Conservation (phyloP, 2,888 invertebrate genomes). For the Scaptomyza polygonia region DNA sequence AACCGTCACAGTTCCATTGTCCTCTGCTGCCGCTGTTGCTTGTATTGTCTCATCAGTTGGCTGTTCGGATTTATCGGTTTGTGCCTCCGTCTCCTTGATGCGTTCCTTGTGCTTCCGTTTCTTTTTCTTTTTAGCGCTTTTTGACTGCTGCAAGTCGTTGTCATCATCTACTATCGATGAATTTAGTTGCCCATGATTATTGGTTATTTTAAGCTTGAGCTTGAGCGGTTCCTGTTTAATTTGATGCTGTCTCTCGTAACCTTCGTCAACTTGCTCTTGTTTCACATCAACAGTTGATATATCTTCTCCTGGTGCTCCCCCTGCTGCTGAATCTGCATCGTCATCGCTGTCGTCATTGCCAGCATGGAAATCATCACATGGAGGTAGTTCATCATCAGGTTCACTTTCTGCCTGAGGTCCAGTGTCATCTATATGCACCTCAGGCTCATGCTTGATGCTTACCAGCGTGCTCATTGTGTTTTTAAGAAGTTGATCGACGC, state of each 20-base stretch:
- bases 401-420: conserved; percentile 45
- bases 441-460: conserved; percentile 83
- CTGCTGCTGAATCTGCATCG: conserved; percentile 33
- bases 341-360: conserved; percentile 53
- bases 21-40: conserved; percentile 5
- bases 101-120: conserved; percentile 79
- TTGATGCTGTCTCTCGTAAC: conserved; percentile 26
- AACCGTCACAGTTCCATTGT: conserved; percentile 54
- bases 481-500: conserved; percentile 81
- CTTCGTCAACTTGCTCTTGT: conserved; percentile 63
- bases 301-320: too few species aligned
- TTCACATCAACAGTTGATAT: conserved; percentile 60
- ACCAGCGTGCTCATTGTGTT: conserved; percentile 82
- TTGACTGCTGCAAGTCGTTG: conserved; percentile 51
- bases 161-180: conserved; percentile 81
- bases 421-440: conserved; percentile 69
- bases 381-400: conserved; percentile 34
- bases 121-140: conserved; percentile 79
- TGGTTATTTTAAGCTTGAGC: conserved; percentile 83
- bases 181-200: conserved; percentile 83
- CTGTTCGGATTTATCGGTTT: not conserved
- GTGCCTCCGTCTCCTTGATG: conserved; percentile 36
- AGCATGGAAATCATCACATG: conserved; percentile 45
- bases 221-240: conserved; percentile 66
- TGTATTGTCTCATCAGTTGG: conserved; percentile 4